These are phyloP conservation scores for Epinotia bilunana DNA, from an alignment of 2,888 invertebrate species.

Conservation along the genomic window DNA sequence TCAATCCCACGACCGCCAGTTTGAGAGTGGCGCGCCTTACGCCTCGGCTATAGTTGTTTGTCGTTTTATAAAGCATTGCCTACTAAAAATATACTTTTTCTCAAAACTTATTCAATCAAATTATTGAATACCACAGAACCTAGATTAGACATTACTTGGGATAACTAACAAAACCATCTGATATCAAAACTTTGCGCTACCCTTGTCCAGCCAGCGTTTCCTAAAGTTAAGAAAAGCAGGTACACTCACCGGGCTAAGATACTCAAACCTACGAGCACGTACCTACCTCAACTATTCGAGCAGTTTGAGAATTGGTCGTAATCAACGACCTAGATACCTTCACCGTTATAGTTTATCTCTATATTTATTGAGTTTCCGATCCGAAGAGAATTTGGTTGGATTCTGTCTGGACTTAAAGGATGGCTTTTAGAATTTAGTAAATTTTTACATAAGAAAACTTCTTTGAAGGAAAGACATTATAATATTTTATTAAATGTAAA, in stretches of 20 bases:
- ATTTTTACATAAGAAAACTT: neutral
- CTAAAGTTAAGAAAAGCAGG: conserved; percentile 24
- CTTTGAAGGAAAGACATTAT: neutral
- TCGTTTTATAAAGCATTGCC: too few species aligned
- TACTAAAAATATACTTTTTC: too few species aligned
- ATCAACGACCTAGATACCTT: conserved; percentile 38
- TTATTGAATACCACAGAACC: too few species aligned
- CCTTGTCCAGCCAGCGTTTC: conserved; percentile 10
- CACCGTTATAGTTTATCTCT: conserved; percentile 13
- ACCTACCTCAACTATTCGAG: conserved; percentile 30
- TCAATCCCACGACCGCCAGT: too few species aligned
- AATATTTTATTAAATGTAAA: too few species aligned
- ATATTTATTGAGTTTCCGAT: conserved; percentile 34
- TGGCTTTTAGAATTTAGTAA: neutral
- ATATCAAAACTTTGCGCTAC: conserved; percentile 5
- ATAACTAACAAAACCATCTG: neutral
- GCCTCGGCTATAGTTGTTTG: too few species aligned
- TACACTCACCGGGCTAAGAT: conserved; percentile 27
- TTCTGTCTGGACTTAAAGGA: conserved; percentile 4
- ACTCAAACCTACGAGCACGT: conserved; percentile 38
- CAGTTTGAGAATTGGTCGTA: conserved; percentile 38
- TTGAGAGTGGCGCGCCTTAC: too few species aligned
- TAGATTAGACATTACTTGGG: neutral
- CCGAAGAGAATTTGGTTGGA: conserved; percentile 1
- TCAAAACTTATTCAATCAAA: too few species aligned